Percentiles rank a stretch among this genome's conserved stretches.
phyloP scores from a whole-genome alignment of 2,113 vertebrate species.

The Percopsis transmontana region DNA sequence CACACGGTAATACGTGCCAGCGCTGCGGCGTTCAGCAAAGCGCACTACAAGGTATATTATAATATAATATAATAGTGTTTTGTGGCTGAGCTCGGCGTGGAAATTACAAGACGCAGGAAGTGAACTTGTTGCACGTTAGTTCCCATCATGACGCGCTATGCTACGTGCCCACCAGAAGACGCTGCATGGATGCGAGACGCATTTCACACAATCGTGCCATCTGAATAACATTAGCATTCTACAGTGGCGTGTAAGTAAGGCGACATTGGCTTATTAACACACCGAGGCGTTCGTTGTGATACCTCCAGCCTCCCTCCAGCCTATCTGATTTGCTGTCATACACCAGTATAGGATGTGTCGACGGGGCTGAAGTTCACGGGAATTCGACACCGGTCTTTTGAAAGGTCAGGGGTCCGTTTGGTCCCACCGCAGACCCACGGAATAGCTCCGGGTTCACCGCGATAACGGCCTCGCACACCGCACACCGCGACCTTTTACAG shows the following conservation, averaged over 20 bases:
- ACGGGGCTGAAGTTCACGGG: slow-evolving; percentile 7
- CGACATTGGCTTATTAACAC: no score
- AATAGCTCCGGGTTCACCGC: slow-evolving; percentile 47
- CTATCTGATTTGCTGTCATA: not conserved
- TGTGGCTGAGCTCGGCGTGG: no score
- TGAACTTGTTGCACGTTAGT: slow-evolving; percentile 42
- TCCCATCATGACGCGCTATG: slow-evolving; percentile 12
- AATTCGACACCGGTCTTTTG: slow-evolving; percentile 58
- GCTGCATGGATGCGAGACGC: slow-evolving; percentile 53
- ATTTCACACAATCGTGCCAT: not conserved
- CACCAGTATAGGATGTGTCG: not conserved
- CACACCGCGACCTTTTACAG: not conserved
- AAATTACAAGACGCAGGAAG: slow-evolving; percentile 46
- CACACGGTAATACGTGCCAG: no score
- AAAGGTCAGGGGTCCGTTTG: slow-evolving; percentile 65
- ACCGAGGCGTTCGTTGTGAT: no score
- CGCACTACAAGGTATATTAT: no score
- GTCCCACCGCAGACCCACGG: slow-evolving; percentile 18
- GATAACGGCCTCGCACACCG: not conserved
- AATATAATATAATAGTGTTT: no score
- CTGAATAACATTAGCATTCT: no score
- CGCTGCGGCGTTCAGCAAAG: no score
- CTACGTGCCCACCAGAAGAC: slow-evolving; percentile 56
- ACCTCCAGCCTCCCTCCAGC: no score
- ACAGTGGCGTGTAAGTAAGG: no score